These are phyloP conservation scores for Hippoglossus stenolepis DNA, from an alignment of 2,113 vertebrate species.

Conservation along the genomic window DNA sequence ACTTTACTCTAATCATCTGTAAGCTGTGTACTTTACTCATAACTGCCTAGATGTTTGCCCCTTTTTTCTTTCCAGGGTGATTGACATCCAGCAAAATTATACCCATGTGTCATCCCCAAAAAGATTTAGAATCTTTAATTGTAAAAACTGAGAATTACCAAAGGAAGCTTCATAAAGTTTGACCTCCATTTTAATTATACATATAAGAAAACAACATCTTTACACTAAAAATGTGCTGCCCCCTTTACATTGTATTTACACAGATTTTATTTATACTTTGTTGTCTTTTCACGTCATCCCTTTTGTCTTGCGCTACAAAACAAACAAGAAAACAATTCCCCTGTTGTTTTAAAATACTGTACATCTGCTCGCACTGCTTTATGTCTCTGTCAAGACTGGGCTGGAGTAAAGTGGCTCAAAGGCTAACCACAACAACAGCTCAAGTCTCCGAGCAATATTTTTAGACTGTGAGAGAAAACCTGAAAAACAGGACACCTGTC, in stretches of 20 bases:
- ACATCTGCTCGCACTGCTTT: neutral
- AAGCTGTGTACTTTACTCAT: neutral
- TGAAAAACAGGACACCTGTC: constrained; percentile 56
- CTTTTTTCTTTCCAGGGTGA: neutral
- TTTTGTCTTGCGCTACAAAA: too few relatives aligned
- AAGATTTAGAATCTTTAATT: too few relatives aligned
- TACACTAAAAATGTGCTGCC: too few relatives aligned
- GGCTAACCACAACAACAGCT: neutral
- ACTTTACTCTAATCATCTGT: too few relatives aligned
- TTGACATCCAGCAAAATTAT: neutral
- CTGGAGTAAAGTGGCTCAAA: neutral
- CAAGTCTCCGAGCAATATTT: neutral
- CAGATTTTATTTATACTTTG: neutral
- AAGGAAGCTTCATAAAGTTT: too few relatives aligned
- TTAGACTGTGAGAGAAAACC: constrained; percentile 43
- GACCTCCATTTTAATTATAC: too few relatives aligned
- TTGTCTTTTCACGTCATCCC: neutral
- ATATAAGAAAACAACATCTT: too few relatives aligned
- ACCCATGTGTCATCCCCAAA: too few relatives aligned
- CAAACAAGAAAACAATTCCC: too few relatives aligned
- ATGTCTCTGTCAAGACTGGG: neutral
- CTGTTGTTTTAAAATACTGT: too few relatives aligned
- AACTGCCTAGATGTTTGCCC: too few relatives aligned
- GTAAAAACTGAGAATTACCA: neutral
- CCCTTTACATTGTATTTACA: too few relatives aligned